phyloP scores from a whole-genome alignment of 2,888 invertebrate species.

The Leucoma salicis region DNA sequence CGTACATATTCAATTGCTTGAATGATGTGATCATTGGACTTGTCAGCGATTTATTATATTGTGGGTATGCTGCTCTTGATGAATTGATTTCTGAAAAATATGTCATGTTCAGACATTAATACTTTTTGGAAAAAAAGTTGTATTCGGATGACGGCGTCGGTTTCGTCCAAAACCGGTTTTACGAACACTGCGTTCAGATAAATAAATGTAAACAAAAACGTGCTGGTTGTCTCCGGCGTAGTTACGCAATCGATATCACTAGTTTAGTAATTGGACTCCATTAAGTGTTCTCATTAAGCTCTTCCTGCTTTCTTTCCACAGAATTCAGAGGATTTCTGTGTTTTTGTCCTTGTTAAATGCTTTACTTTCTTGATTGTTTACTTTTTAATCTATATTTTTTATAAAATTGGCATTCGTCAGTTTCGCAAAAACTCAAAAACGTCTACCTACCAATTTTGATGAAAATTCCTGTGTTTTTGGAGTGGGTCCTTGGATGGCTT shows the following conservation, averaged over 20 bases:
- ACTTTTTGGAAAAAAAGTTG: no score
- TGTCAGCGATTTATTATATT: conserved; percentile 33
- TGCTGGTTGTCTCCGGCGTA: conserved; percentile 27
- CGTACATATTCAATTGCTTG: conserved; percentile 52
- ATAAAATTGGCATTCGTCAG: no score
- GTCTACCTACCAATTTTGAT: no score
- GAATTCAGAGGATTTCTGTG: no score
- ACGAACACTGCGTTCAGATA: conserved; percentile 55
- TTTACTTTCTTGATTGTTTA: background rate
- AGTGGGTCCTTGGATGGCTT: no score
- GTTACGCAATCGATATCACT: conserved; percentile 23
- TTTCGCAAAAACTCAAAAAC: no score
- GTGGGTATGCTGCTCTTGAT: no score
- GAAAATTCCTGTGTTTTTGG: no score
- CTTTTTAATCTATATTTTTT: background rate
- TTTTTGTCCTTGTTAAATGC: background rate
- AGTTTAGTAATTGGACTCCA: conserved; percentile 3
- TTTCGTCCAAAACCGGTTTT: conserved; percentile 50
- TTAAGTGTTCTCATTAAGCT: conserved; percentile 26
- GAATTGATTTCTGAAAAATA: no score
- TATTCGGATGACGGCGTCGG: no score
- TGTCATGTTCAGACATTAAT: no score
- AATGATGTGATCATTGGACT: conserved; percentile 38
- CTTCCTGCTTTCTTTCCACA: conserved; percentile 13
- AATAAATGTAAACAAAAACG: conserved; percentile 64